Conservation (phyloP, 2,888 invertebrate species). For the Ctenicera cuprea region DNA sequence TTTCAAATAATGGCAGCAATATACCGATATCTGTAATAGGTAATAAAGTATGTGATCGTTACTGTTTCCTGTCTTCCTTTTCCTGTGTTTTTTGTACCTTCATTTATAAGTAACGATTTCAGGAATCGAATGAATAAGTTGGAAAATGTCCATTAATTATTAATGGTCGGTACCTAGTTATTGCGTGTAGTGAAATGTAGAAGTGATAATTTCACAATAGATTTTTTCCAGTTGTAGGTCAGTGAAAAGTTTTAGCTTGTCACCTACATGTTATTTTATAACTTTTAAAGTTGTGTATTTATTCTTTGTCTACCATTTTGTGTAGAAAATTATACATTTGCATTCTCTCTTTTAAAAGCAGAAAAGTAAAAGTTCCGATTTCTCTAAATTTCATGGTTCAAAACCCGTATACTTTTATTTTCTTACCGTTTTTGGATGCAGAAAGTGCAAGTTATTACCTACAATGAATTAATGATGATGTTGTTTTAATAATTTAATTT, state of each 20-base stretch:
- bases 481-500: constrained; percentile 2
- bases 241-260: neutral
- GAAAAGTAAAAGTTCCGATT: constrained; percentile 13
- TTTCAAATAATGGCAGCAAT: constrained; percentile 10
- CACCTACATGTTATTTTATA: neutral
- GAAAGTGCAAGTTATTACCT: constrained; percentile 13
- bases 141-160: constrained; percentile 7
- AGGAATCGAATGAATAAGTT: constrained; percentile 5
- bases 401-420: neutral
- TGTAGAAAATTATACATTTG: constrained; percentile 5
- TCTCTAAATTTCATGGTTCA: constrained; percentile 4
- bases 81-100: constrained; percentile 10
- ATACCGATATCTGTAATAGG: constrained; percentile 7
- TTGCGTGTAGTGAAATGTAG: neutral
- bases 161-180: neutral
- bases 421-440: neutral
- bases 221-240: constrained; percentile 3
- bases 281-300: no score
- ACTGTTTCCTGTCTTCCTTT: neutral
- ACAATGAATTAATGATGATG: neutral
- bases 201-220: neutral
- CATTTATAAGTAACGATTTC: neutral
- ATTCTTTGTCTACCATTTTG: neutral
- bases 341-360: neutral
- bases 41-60: neutral